Evolutionary conservation across 2,797 vertebrate genomes (phyloP).

Genomic region (Brachyrhaphis roseni): DNA sequence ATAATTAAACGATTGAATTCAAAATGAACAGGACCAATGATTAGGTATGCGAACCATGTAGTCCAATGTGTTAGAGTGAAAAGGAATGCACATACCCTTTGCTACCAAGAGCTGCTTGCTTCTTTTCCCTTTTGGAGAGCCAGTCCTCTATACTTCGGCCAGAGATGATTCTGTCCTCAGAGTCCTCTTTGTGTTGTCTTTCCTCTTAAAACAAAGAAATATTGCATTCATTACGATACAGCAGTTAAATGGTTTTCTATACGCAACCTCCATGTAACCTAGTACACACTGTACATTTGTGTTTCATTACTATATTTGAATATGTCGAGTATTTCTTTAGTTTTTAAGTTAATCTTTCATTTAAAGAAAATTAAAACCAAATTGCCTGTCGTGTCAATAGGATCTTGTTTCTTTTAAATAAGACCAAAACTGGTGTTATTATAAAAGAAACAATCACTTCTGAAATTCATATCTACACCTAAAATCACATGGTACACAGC

Average conservation of each 20-base stretch:
- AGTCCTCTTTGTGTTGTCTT: constrained; percentile 75
- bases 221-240: constrained; percentile 4
- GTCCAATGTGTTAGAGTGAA: constrained; percentile 10
- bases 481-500: constrained; percentile 19
- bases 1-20: constrained; percentile 53
- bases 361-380: not conserved
- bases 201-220: constrained; percentile 80
- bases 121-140: constrained; percentile 89
- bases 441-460: not conserved
- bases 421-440: not conserved
- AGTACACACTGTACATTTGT: not conserved
- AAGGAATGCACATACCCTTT: constrained; percentile 80
- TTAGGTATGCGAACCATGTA: constrained; percentile 41
- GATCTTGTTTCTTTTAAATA: not conserved
- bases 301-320: not conserved
- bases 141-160: constrained; percentile 86
- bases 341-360: not conserved
- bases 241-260: constrained; percentile 1
- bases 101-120: constrained; percentile 66
- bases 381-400: not conserved
- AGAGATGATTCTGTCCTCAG: constrained; percentile 54
- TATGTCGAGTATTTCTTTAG: not conserved
- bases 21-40: constrained; percentile 32
- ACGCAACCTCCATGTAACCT: not conserved
- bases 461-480: not conserved